Base-by-base conservation (phyloP, 2,797 vertebrate genomes). In the Urosaurus nigricauda region DNA sequence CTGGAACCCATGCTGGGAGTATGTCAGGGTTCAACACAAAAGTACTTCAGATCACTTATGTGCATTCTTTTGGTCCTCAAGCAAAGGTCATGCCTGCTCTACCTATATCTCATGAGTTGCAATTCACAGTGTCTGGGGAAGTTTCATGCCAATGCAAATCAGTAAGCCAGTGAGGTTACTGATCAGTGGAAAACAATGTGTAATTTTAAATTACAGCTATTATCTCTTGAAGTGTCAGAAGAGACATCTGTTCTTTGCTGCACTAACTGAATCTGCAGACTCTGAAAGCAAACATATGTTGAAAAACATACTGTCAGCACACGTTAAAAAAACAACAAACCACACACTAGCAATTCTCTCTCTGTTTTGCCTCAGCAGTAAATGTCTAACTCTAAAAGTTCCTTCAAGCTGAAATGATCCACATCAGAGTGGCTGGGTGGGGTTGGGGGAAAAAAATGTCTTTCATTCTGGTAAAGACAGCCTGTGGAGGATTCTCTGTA, bases 211-310 rank as follows among this genome's bases (percentile, higher is more conserved):
- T 87, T 84, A 90, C 85, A 70, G n/a, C 0, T 17, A 53, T 89
- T 96, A 93, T 2, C 56, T 91, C 86, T 84, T 92, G 84, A 93
- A 85, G 93, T 53, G 9, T 12, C 93, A 87, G 92, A 32, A 92
- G n/a, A 87, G 86, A n/a, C 83, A 93, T 94, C 91, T 91, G 90
- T 40, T 93, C 90, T 79, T 40, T 92, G 84, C 85, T 85, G 84
- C 51, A 58, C 13, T 90, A 90, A 89, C 68, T 92, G 86, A 90
- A 56, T 92, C 83, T 89, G 37, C 68, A 91, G 84, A 91, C 84
- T 93, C 13, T 92, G 89, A 93, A 92, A 90, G 84, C 1, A 92
- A 87, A 87, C 5, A 1, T 91, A 89, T 95, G 88, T 81, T 93
- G 81, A 80, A 87, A 17, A 75, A 1, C 26, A 11, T 89, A 90